A percentile compares a stretch with the other conserved stretches of the same genome.
Evolutionary conservation across 1,140 invertebrate genomes (phyloP).

Genomic region (Ectropis grisescens): DNA sequence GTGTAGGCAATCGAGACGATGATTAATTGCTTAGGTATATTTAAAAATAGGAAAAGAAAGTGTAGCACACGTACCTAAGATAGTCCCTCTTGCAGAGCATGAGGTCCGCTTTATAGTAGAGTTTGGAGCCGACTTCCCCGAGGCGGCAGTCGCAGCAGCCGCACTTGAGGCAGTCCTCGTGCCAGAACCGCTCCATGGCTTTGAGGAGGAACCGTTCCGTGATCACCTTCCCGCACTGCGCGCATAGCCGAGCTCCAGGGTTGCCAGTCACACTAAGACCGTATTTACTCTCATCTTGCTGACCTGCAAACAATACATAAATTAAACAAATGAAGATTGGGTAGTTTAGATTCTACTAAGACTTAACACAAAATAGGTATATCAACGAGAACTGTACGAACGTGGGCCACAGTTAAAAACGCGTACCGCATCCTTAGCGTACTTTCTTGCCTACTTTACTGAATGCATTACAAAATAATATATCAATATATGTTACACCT

Average conservation of each 20-base stretch:
- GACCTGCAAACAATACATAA: slow-evolving; percentile 29
- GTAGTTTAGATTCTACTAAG: too few relatives aligned
- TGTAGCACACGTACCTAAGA: slow-evolving; percentile 82
- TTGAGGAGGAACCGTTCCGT: slow-evolving; percentile 82
- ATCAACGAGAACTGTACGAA: too few relatives aligned
- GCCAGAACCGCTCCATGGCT: slow-evolving; percentile 91
- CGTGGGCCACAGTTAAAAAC: too few relatives aligned
- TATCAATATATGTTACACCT: too few relatives aligned
- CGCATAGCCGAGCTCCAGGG: slow-evolving; percentile 74
- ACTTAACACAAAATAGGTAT: too few relatives aligned
- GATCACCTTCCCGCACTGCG: slow-evolving; percentile 82
- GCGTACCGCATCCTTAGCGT: too few relatives aligned
- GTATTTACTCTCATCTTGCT: slow-evolving; percentile 65
- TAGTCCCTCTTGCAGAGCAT: slow-evolving; percentile 95
- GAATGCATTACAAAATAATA: too few relatives aligned
- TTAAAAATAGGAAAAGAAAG: too few relatives aligned
- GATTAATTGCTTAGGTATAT: too few relatives aligned
- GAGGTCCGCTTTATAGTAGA: slow-evolving; percentile 93
- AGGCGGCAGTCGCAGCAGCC: slow-evolving; percentile 93
- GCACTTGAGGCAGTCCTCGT: slow-evolving; percentile 95
- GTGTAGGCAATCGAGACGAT: too few relatives aligned
- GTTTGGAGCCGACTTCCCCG: slow-evolving; percentile 91
- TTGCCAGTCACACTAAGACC: slow-evolving; percentile 42
- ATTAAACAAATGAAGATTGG: background rate
- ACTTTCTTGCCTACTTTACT: too few relatives aligned